Base-by-base conservation (phyloP, 2,797 vertebrate genomes). In the Lagocephalus sceleratus region DNA sequence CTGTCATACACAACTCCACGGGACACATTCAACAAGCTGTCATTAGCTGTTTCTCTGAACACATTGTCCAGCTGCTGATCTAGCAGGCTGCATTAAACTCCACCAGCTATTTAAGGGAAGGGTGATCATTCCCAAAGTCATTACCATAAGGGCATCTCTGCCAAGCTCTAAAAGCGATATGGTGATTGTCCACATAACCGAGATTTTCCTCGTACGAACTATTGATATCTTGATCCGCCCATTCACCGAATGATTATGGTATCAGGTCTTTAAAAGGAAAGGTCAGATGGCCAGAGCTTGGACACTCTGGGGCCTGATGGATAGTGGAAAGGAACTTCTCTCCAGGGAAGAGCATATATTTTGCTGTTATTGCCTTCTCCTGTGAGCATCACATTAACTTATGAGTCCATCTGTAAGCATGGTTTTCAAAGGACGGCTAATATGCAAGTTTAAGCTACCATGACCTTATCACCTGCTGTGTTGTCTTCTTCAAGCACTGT, bases 381-480 rank as follows among this genome's bases (percentile, higher is more conserved):
- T 26, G 48, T 20, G 17, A 52, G 10, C 1, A 3, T 50, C 44
- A 57, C 25, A 5, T 44, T 50, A 25, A 55, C 21, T 57, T 67
- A 66, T 72, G 53, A 54, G 60, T 62, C 35, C 38, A 35, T 20
- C 5, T 26, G 57, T 62, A 54, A 44, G 45, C 35, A 20, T 49
- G 41, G 47, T 43, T 51, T 52, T 68, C 51, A 39, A 54, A 73
- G 51, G 56, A 54, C 40, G 40, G 44, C 49, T 22, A 20, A 2
- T 54, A 56, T 57, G 59, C 48, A 54, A 51, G 25, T 68, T 54
- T 78, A 65, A 68, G 61, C 63, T 46, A 65, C 73, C 73, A 38
- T 75, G 82, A 87, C 81, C 77, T 84, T 84, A 84, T 85, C 72
- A 72, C 54, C 61, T 48, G 48, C 50, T 20, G 62, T 62, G 69